Conservation (phyloP, 2,797 vertebrate genomes). For the Hybognathus amarus region DNA sequence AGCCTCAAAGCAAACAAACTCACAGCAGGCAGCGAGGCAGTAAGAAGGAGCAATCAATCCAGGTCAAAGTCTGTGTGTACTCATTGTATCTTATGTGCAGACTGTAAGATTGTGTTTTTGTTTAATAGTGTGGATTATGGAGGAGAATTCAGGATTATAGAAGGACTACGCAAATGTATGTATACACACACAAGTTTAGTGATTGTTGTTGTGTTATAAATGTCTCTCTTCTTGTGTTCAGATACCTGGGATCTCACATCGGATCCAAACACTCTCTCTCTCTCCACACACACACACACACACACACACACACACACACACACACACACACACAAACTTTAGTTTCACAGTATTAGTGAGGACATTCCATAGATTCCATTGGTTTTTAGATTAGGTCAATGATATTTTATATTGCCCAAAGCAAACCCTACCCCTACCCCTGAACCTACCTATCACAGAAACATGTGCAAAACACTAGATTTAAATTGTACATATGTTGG, state of each 20-base stretch:
- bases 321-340: too few relatives aligned
- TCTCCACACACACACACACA: too few relatives aligned
- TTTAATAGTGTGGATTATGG: constrained; percentile 7
- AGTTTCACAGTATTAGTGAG: neutral
- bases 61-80: neutral
- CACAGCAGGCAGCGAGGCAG: too few relatives aligned
- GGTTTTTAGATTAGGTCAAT: neutral
- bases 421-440: too few relatives aligned
- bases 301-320: too few relatives aligned
- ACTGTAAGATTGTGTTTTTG: neutral
- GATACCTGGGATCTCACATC: neutral
- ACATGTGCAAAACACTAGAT: neutral
- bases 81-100: neutral
- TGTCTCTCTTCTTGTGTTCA: neutral
- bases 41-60: too few relatives aligned
- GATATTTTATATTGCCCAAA: neutral
- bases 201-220: neutral
- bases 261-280: neutral
- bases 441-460: neutral
- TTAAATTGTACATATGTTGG: neutral
- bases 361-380: neutral
- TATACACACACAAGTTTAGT: neutral
- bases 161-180: neutral
- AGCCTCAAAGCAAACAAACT: too few relatives aligned
- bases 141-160: neutral